A percentile compares a stretch with the other conserved stretches of the same genome.
These are phyloP conservation scores for Stomatorhinus walkeri DNA, from an alignment of 2,797 vertebrate genomes.

Conservation along the genomic window DNA sequence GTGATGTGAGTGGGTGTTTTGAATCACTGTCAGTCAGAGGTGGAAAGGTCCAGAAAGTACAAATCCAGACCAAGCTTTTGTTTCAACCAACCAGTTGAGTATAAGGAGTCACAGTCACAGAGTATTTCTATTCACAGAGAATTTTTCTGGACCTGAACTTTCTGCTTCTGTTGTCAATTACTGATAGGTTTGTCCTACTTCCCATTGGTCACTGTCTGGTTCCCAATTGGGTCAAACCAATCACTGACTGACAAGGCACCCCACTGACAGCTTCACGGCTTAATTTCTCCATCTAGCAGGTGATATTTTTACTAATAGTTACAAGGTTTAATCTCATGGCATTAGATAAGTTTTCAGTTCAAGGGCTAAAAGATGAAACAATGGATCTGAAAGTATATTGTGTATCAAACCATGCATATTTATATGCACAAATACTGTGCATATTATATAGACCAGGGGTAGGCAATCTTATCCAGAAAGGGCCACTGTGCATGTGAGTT, in stretches of 20 bases:
- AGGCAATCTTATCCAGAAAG: background rate
- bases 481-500: background rate
- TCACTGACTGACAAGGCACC: background rate
- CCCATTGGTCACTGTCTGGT: background rate
- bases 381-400: background rate
- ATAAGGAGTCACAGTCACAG: background rate
- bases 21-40: background rate
- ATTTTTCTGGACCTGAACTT: background rate
- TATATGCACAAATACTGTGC: background rate
- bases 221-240: background rate
- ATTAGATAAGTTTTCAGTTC: background rate
- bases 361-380: background rate
- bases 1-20: background rate
- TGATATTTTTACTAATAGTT: background rate
- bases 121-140: background rate
- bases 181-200: background rate
- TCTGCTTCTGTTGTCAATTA: background rate
- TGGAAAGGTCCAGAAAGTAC: background rate
- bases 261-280: background rate
- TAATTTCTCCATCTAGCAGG: background rate
- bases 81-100: background rate
- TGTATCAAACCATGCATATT: background rate
- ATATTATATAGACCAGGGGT: background rate
- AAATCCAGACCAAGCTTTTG: background rate
- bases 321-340: background rate